Base-by-base conservation (phyloP, 2,797 vertebrate genomes). In the Catharus ustulatus region DNA sequence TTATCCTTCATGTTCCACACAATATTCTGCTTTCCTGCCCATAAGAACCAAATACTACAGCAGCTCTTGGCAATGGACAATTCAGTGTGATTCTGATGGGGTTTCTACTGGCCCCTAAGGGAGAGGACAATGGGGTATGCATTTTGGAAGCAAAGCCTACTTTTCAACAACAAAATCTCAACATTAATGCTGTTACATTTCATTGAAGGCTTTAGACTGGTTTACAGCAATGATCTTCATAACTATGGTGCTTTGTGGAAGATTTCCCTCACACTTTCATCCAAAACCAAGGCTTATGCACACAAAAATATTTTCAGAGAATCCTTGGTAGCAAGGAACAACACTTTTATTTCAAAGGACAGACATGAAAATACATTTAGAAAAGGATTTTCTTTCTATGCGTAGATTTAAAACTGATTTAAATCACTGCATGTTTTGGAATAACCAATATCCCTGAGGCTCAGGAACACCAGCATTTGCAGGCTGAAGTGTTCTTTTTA, bases 401-500 rank as follows among this genome's bases (percentile, higher is more conserved):
- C 0, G 0, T 2, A 32, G 17, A 5, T 62, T 69, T 80, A 84
- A 73, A 82, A 20, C 16, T 29, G 3, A 79, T 18, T 22, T 0
- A 87, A 85, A 67, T 66, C 32, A 81, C 3, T 48, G 6, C 16
- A 66, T 36, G 34, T 22, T 78, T 91, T 63, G 45, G 23, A 66
- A 54, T 19, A 66, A 54, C 19, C 23, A 36, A 22, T 13, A 62
- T 23, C 18, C 19, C 29, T 0, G 0, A 68, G 15, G 32, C 57
- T 72, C 36, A 63, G 40, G 32, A 95, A 57, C n/a, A 78, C 21
- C 55, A 76, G 24, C 20, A 32, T 29, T 81, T 51, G n/a, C 45
- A 83, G 51, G 45, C 27, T 59, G 5, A 69, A 76, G 22, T 12
- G 21, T 30, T 63, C 52, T 34, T 72, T 80, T 77, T 38, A 46